Evolutionary conservation across 37 sponge, comb jelly and placozoan genomes (phyloP).

Genomic region (Haliclona indistincta): DNA sequence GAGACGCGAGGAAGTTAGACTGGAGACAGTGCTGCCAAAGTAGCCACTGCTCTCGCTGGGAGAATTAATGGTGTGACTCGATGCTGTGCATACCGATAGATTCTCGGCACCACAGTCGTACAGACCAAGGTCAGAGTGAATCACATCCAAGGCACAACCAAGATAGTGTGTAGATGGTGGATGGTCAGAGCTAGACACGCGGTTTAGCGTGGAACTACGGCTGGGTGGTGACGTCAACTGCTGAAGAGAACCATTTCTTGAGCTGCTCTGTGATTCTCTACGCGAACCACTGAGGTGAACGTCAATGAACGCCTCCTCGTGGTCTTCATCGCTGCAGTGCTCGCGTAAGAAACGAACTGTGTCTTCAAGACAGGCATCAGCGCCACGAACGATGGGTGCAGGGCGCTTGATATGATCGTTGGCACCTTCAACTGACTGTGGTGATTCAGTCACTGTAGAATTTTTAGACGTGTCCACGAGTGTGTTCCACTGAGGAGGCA

Average conservation of each 20-base stretch:
- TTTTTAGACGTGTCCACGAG: conserved; percentile 23
- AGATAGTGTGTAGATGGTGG: conserved; percentile 8
- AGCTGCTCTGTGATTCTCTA: neutral
- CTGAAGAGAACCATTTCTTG: conserved; percentile 27
- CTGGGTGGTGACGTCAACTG: conserved; percentile 14
- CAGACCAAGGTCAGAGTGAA: conserved; percentile 43
- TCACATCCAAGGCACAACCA: conserved; percentile 40
- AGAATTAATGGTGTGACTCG: conserved; percentile 28
- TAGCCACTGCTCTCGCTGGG: conserved; percentile 53
- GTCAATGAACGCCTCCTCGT: conserved; percentile 28
- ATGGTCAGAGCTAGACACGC: conserved; percentile 1
- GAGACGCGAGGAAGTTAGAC: conserved; percentile 35
- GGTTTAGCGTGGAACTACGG: neutral
- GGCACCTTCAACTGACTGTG: conserved; percentile 1
- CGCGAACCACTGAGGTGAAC: conserved; percentile 23
- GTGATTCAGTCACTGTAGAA: neutral
- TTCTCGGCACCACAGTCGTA: conserved; percentile 21
- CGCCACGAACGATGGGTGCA: conserved; percentile 48
- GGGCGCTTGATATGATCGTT: conserved; percentile 17
- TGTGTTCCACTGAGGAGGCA: conserved; percentile 85
- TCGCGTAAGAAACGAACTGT: conserved; percentile 40
- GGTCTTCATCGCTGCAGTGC: conserved; percentile 24
- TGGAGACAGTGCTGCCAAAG: conserved; percentile 55
- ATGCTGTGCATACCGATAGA: conserved; percentile 2
- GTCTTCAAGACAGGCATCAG: conserved; percentile 51